Evolutionary conservation across 1,140 invertebrate genomes (phyloP), one percentile per base, ranked within the genome.

Genomic region (Anthonomus grandis): DNA sequence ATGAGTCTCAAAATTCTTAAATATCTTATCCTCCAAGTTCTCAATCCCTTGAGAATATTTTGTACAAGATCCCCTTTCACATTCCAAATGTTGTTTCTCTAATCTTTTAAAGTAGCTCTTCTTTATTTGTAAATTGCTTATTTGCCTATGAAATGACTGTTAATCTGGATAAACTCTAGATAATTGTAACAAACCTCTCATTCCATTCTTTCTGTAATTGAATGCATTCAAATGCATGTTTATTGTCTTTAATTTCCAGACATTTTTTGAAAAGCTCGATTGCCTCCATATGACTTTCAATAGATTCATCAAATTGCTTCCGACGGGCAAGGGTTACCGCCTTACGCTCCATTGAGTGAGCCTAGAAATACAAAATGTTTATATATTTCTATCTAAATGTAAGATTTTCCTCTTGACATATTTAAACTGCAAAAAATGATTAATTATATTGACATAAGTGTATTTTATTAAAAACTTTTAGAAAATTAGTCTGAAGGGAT

Each of bases 221-320:
- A 8, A 67, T 48, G 13, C 61, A 67, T 31, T 65, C 61, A 2
- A 51, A 18, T 10, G 61, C 36, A 8, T 38, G 54, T 21, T 38
- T 39, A 44, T 65, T 60, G 24, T 45, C 27, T n/a, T 56, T 31
- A 27, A 48, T 1, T 12, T 10, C 9, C 6, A 60, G 25, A 9
- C 54, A 50, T 38, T 65, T 56, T 17, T 47, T 46, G 10, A 62
- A 59, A 3, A 59, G 31, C 25, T 56, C 38, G 17, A 56, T 60
- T 2, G 60, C 58, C 45, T 64, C 58, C 53, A 54, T 53, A 39
- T 67, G 65, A 27, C 59, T 60, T 37, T 64, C 57, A 10, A 67
- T 67, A 27, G 52, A 59, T 25, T 64, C 59, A 9, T 67, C 65
- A 25, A 56, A 62, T 57, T 65, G 60, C 54, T 64, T 64, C 9